Evolutionary conservation across 2,888 invertebrate species (phyloP).

Genomic region (Drosophila tripunctata): DNA sequence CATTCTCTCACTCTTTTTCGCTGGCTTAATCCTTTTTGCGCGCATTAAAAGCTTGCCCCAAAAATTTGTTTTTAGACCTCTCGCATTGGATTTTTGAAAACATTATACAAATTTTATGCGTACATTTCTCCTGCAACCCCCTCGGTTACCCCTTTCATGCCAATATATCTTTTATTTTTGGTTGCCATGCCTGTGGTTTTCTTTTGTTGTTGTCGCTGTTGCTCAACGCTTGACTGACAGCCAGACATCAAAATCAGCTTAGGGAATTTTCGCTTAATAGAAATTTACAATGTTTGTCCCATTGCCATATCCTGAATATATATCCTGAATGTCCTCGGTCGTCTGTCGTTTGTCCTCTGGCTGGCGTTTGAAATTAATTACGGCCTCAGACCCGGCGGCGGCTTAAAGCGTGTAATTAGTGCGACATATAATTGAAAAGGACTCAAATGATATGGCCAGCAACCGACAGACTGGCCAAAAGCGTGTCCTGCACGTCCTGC

Average conservation of each 20-base stretch:
- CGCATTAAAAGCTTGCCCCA: constrained; percentile 69
- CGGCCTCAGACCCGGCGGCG: constrained; percentile 59
- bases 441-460: constrained; percentile 66
- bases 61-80: constrained; percentile 51
- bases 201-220: constrained; percentile 25
- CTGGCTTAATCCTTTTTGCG: constrained; percentile 66
- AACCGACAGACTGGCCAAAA: constrained; percentile 2
- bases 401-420: constrained; percentile 75
- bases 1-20: neutral
- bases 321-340: neutral
- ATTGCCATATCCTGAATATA: constrained; percentile 22
- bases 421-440: constrained; percentile 75
- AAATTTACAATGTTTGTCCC: constrained; percentile 65
- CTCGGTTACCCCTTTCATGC: neutral
- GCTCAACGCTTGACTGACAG: constrained; percentile 62
- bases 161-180: constrained; percentile 49
- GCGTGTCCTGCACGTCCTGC: constrained; percentile 17
- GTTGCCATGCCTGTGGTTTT: constrained; percentile 58
- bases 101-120: constrained; percentile 66
- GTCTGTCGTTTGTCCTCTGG: constrained; percentile 23
- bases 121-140: constrained; percentile 4
- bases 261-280: constrained; percentile 72
- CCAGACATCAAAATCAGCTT: constrained; percentile 75
- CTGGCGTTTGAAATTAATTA: constrained; percentile 69
- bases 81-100: constrained; percentile 47